Evolutionary conservation across 2,113 vertebrate species (phyloP).

Genomic region (Peromyscus maniculatus): DNA sequence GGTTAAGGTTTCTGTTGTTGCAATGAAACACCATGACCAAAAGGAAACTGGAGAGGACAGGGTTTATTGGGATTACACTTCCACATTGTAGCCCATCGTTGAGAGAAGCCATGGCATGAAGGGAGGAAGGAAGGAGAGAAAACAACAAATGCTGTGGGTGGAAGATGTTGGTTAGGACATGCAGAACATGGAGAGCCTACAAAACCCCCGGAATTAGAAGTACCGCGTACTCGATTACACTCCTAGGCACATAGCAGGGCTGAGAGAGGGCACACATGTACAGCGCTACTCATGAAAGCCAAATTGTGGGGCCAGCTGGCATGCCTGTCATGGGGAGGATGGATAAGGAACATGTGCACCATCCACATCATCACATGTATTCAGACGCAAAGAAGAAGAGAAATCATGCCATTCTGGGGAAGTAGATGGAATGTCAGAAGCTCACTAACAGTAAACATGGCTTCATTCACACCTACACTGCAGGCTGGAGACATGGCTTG

Average conservation of each 20-base stretch:
- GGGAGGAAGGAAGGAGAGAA: too few relatives aligned
- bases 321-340: not conserved
- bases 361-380: too few relatives aligned
- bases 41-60: not conserved
- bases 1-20: not conserved
- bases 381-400: not conserved
- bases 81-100: not conserved
- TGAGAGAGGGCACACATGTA: not conserved
- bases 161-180: too few relatives aligned
- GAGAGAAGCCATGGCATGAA: not conserved
- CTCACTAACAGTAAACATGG: not conserved
- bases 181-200: too few relatives aligned
- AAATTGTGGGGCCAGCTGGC: not conserved
- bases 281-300: not conserved
- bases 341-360: not conserved
- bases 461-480: not conserved
- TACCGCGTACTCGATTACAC: too few relatives aligned
- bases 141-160: not conserved
- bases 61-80: not conserved
- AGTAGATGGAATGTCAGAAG: not conserved
- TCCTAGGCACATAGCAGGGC: not conserved
- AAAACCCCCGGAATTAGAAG: not conserved
- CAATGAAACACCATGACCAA: not conserved
- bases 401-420: not conserved
- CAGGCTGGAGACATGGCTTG: not conserved